Percentiles rank a stretch among this genome's conserved stretches.
Evolutionary conservation across 2,888 invertebrate genomes (phyloP).

Genomic region (Heliconius charithonia): DNA sequence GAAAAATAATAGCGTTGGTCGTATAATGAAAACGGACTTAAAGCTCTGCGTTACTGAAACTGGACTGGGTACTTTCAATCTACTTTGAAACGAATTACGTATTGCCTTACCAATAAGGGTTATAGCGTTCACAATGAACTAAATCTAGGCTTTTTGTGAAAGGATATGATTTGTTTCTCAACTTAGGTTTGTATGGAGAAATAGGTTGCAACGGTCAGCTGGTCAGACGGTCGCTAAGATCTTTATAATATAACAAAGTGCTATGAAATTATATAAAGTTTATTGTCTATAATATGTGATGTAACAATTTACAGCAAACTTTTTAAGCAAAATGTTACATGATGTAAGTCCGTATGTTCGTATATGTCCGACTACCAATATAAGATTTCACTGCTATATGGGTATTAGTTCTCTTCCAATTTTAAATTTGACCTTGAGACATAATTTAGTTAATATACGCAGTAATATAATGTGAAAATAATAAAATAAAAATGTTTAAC

Average conservation of each 20-base stretch:
- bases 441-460: too few relatives aligned
- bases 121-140: conserved; percentile 31
- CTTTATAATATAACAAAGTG: not conserved
- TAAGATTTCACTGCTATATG: too few relatives aligned
- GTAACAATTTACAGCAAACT: not conserved
- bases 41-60: conserved; percentile 46
- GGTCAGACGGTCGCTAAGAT: not conserved
- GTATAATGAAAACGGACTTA: conserved; percentile 33
- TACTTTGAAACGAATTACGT: conserved; percentile 29
- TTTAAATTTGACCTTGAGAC: too few relatives aligned
- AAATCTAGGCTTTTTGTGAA: conserved; percentile 41
- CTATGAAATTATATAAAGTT: not conserved
- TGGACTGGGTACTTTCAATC: conserved; percentile 47
- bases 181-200: conserved; percentile 33
- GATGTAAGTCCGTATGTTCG: too few relatives aligned
- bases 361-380: too few relatives aligned
- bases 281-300: not conserved
- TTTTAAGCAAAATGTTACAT: not conserved
- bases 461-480: too few relatives aligned
- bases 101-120: conserved; percentile 28
- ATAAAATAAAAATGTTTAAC: too few relatives aligned
- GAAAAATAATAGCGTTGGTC: not conserved
- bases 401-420: too few relatives aligned
- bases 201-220: conserved; percentile 29
- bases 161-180: conserved; percentile 43